These are phyloP conservation scores for Trematomus loennbergii DNA, from an alignment of 2,113 vertebrate species.

Conservation along the genomic window DNA sequence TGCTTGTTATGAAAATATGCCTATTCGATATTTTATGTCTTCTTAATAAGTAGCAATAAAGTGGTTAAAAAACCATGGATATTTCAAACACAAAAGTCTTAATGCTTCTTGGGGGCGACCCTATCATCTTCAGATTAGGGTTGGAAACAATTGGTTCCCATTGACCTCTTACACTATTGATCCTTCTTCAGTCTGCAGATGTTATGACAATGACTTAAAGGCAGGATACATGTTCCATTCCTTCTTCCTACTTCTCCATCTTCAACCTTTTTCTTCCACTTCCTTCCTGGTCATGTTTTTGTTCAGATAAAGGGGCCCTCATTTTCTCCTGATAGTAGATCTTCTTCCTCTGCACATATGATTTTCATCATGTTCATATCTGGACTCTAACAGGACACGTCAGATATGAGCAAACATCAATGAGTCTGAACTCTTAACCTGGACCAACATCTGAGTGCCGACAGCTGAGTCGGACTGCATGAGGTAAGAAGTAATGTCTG, in stretches of 20 bases:
- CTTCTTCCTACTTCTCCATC: neutral
- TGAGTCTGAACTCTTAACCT: constrained; percentile 47
- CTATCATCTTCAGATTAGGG: neutral
- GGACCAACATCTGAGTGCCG: constrained; percentile 28
- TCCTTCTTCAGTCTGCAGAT: neutral
- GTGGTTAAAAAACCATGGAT: neutral
- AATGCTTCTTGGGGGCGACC: neutral
- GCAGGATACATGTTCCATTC: neutral
- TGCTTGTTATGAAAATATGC: neutral
- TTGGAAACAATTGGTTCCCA: constrained; percentile 19
- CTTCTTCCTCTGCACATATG: neutral
- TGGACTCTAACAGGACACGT: constrained; percentile 40
- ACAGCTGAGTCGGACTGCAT: constrained; percentile 41
- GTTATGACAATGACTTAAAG: neutral
- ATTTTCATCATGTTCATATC: constrained; percentile 12
- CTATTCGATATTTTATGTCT: neutral
- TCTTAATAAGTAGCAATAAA: neutral
- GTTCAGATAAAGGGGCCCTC: neutral
- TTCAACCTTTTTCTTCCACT: neutral
- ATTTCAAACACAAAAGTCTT: neutral
- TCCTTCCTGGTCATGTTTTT: neutral
- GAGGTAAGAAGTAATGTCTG: constrained; percentile 36
- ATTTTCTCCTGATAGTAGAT: constrained; percentile 1
- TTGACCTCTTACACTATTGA: neutral
- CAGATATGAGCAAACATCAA: constrained; percentile 45